Percentiles rank a stretch among this genome's conserved stretches.
Conservation (phyloP, 2,797 vertebrate genomes). For the Myotis daubentonii region DNA sequence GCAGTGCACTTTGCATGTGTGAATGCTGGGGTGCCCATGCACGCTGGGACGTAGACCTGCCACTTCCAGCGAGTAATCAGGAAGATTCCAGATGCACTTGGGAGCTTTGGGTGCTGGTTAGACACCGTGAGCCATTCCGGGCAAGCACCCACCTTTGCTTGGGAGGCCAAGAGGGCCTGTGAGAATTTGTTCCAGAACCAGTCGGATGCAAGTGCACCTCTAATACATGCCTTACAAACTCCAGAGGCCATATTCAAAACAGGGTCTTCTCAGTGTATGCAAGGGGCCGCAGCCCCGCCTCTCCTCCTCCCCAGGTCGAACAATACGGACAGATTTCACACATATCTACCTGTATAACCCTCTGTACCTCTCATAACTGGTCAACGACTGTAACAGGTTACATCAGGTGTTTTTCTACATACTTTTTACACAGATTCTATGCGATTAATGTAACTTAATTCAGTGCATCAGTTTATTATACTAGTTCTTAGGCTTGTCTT, state of each 20-base stretch:
- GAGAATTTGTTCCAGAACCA: slow-evolving; percentile 91
- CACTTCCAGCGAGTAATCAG: slow-evolving; percentile 73
- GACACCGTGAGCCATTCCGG: slow-evolving; percentile 71
- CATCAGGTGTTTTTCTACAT: slow-evolving; percentile 99
- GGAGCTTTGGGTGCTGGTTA: slow-evolving; percentile 72
- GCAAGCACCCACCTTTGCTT: slow-evolving; percentile 82
- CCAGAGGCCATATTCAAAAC: slow-evolving; percentile 99
- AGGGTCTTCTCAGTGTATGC: slow-evolving; percentile 99
- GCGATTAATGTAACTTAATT: slow-evolving; percentile 99
- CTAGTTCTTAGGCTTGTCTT: slow-evolving; percentile 96
- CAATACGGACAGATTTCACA: slow-evolving; percentile 98
- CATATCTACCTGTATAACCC: slow-evolving; percentile 99
- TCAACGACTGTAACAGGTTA: slow-evolving; percentile 99
- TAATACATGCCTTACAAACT: slow-evolving; percentile 99
- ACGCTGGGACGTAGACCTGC: slow-evolving; percentile 72
- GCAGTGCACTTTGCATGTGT: background rate
- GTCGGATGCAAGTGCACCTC: slow-evolving; percentile 97
- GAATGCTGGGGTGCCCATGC: slow-evolving; percentile 51
- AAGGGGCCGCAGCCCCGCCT: slow-evolving; percentile 90
- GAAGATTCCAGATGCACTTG: slow-evolving; percentile 74
- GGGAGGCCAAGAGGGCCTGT: slow-evolving; percentile 79
- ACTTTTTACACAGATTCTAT: slow-evolving; percentile 99
- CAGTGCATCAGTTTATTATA: slow-evolving; percentile 98
- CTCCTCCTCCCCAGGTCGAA: slow-evolving; percentile 94
- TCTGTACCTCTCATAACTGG: slow-evolving; percentile 99